Percentiles rank a stretch among this genome's conserved stretches.
phyloP scores from a whole-genome alignment of 2,888 invertebrate species.

The Taenaris catops region DNA sequence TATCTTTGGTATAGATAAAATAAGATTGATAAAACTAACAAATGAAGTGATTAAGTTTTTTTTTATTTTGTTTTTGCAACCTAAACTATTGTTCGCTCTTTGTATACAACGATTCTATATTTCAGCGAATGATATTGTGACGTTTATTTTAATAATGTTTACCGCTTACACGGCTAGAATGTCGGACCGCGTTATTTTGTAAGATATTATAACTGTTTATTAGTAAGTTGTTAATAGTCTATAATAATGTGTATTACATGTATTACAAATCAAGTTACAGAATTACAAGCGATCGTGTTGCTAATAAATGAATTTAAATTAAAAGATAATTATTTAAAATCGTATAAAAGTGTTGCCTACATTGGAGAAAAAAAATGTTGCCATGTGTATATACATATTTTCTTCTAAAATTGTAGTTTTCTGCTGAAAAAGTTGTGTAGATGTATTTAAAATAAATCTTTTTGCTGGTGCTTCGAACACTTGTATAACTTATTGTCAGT shows the following conservation, averaged over 20 bases:
- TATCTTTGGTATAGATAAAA: too few species aligned
- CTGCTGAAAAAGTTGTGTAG: conserved; percentile 39
- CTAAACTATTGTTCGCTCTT: neutral
- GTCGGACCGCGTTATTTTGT: conserved; percentile 45
- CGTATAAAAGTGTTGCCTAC: conserved; percentile 28
- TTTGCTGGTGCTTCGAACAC: conserved; percentile 42
- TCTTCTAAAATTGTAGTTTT: conserved; percentile 30
- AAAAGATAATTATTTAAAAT: conserved; percentile 13
- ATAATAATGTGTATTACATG: conserved; percentile 61
- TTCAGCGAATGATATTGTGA: neutral
- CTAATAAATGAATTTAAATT: conserved; percentile 20
- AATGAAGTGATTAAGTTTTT: too few species aligned
- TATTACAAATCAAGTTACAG: conserved; percentile 62
- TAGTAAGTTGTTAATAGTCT: conserved; percentile 78
- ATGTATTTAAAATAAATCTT: conserved; percentile 41
- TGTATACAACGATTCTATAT: conserved; percentile 8
- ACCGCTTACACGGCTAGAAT: conserved; percentile 24
- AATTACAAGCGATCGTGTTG: conserved; percentile 53
- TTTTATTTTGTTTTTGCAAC: too few species aligned
- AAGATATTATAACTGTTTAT: conserved; percentile 67
- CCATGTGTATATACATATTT: conserved; percentile 64
- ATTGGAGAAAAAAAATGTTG: conserved; percentile 32
- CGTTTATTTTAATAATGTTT: neutral
- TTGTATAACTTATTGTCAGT: conserved; percentile 29
- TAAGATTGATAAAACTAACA: too few species aligned